These are phyloP conservation scores for Sorex maritimensis DNA, from an alignment of 2,797 vertebrate species.

Conservation along the genomic window DNA sequence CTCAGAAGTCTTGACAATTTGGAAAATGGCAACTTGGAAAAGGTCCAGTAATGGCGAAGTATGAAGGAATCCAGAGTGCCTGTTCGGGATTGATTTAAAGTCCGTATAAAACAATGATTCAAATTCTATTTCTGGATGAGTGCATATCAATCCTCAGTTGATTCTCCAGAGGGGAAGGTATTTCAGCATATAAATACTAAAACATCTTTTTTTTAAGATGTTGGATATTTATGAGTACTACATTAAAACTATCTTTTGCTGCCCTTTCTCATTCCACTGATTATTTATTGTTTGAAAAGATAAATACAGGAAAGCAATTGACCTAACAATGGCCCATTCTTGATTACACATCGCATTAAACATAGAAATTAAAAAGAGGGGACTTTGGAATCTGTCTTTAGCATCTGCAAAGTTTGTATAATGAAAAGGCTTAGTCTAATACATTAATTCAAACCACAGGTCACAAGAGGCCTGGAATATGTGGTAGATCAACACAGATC, in stretches of 20 bases:
- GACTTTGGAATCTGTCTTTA: conserved; percentile 72
- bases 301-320: conserved; percentile 81
- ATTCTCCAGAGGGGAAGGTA: conserved; percentile 47
- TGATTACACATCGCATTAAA: conserved; percentile 83
- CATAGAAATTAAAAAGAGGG: conserved; percentile 70
- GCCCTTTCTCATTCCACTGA: conserved; percentile 73
- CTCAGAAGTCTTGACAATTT: conserved; percentile 15
- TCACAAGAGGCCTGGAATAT: conserved; percentile 55
- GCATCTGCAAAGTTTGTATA: conserved; percentile 69
- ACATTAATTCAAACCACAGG: conserved; percentile 80
- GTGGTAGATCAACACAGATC: conserved; percentile 46
- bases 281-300: conserved; percentile 86
- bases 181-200: conserved; percentile 73
- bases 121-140: conserved; percentile 51
- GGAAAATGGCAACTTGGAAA: background rate
- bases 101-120: background rate
- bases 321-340: conserved; percentile 76
- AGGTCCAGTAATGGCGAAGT: background rate
- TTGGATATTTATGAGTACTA: conserved; percentile 77
- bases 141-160: conserved; percentile 56
- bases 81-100: conserved; percentile 20
- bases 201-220: conserved; percentile 72
- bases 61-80: conserved; percentile 3
- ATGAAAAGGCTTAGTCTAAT: conserved; percentile 78
- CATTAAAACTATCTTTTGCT: conserved; percentile 78